Conservation (phyloP, 2,888 invertebrate species). For the Dioctria linearis region DNA sequence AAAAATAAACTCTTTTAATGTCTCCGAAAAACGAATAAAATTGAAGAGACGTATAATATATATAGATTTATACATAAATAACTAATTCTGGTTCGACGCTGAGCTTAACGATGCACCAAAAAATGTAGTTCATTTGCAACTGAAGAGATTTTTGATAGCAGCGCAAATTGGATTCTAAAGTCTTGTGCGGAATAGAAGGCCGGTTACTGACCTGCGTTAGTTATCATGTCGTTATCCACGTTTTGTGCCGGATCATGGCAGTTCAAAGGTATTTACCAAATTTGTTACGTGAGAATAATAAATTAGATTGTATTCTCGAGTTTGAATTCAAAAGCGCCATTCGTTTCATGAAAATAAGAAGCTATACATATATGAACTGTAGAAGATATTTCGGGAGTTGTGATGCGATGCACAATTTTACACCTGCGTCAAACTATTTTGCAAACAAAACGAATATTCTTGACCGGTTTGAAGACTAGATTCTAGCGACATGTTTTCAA, state of each 20-base stretch:
- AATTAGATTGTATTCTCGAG: slow-evolving; percentile 9
- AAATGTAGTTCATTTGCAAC: too few relatives aligned
- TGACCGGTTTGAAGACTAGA: not conserved
- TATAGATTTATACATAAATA: not conserved
- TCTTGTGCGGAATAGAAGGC: not conserved
- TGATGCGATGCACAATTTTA: not conserved
- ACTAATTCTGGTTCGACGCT: too few relatives aligned
- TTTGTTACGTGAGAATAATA: slow-evolving; percentile 6
- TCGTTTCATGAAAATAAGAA: not conserved
- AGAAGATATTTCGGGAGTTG: not conserved
- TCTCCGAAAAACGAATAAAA: not conserved
- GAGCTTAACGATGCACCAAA: too few relatives aligned
- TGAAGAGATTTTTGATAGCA: not conserved
- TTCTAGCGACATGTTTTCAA: not conserved
- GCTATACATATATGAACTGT: not conserved
- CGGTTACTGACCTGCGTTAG: slow-evolving; percentile 10
- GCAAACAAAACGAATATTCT: not conserved
- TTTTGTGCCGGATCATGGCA: slow-evolving; percentile 6
- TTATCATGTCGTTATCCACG: slow-evolving; percentile 6
- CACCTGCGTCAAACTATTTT: not conserved
- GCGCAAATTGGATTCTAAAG: not conserved
- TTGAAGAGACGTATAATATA: not conserved
- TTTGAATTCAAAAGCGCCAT: not conserved
- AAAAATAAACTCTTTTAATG: not conserved
- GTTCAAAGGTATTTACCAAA: slow-evolving; percentile 10